Conservation (phyloP, 2,888 invertebrate genomes). For the Zaprionus obscuricornis region DNA sequence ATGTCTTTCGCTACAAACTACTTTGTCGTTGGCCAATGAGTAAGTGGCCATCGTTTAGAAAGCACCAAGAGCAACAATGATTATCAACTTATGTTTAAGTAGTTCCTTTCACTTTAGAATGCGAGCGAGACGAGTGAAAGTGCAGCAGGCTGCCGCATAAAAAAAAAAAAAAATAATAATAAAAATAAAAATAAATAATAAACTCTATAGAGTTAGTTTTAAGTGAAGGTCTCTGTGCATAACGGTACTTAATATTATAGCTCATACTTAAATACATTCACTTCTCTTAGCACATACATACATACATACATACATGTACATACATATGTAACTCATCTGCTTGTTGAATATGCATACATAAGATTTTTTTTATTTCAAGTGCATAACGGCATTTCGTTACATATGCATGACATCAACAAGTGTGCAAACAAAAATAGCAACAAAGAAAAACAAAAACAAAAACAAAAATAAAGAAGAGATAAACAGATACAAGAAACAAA, state of each 20-base stretch:
- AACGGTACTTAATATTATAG: too few relatives aligned
- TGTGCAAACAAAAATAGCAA: conserved; percentile 30
- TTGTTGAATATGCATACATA: too few relatives aligned
- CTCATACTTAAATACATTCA: too few relatives aligned
- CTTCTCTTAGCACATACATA: too few relatives aligned
- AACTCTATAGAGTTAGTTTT: not conserved
- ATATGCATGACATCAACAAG: conserved; percentile 69
- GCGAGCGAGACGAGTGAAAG: conserved; percentile 49
- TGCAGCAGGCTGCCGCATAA: conserved; percentile 33
- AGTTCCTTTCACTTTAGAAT: conserved; percentile 71
- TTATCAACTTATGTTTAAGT: conserved; percentile 7
- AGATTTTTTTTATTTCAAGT: too few relatives aligned
- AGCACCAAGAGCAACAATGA: conserved; percentile 39
- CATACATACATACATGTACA: too few relatives aligned
- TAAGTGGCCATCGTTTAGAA: conserved; percentile 56
- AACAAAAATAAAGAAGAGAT: conserved; percentile 1
- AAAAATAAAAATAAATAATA: not conserved
- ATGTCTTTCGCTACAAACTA: conserved; percentile 33
- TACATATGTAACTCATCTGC: too few relatives aligned
- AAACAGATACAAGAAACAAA: too few relatives aligned
- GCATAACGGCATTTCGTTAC: not conserved
- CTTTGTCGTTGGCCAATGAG: conserved; percentile 14
- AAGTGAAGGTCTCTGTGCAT: not conserved
- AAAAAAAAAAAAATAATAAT: not conserved
- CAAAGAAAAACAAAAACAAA: not conserved